These are phyloP conservation scores for Phalacrocorax aristotelis DNA, from an alignment of 2,113 vertebrate species.

Conservation along the genomic window DNA sequence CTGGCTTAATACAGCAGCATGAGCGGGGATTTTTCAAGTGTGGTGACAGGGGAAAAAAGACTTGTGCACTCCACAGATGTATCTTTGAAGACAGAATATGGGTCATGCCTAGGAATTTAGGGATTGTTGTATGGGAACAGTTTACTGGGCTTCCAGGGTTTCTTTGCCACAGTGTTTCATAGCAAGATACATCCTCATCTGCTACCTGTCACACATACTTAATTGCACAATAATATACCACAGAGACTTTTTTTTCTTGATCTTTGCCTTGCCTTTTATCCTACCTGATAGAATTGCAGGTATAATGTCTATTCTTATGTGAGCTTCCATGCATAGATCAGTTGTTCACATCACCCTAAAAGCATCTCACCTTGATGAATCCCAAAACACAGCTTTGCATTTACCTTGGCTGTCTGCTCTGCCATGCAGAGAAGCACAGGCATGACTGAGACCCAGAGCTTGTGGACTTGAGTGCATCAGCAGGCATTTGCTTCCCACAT, in stretches of 20 bases:
- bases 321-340: not conserved
- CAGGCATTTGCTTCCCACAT: not conserved
- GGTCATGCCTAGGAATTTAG: not conserved
- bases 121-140: not conserved
- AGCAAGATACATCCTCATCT: not conserved
- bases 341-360: not conserved
- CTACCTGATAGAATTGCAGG: not conserved
- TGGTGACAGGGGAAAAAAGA: not conserved
- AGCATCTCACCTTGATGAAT: not conserved
- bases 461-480: accelerated
- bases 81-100: not conserved
- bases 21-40: not conserved
- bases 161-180: not conserved
- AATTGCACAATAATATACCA: not conserved
- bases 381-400: not conserved
- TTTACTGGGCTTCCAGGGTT: not conserved
- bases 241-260: not conserved
- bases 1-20: not conserved
- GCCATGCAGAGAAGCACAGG: not conserved
- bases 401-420: not conserved
- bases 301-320: not conserved
- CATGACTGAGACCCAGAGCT: not conserved
- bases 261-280: not conserved
- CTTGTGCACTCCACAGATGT: not conserved
- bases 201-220: not conserved